Conservation (phyloP, 2,888 invertebrate genomes). For the Melieria picta region DNA sequence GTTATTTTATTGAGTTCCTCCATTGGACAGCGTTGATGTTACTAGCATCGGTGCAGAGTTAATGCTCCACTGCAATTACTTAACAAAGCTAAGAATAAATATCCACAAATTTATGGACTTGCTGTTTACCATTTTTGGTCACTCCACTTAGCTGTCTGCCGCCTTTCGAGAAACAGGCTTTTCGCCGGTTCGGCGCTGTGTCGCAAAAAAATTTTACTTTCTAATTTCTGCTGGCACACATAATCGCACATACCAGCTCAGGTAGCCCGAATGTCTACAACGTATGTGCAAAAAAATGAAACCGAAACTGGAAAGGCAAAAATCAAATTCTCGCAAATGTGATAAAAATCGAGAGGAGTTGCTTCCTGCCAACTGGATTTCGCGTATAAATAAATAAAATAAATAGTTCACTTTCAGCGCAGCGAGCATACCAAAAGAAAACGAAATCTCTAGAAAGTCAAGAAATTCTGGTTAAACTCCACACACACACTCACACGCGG, state of each 20-base stretch:
- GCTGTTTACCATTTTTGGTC: conserved; percentile 14
- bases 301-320: conserved; percentile 12
- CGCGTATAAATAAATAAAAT: too few relatives aligned
- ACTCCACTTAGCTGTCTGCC: conserved; percentile 3
- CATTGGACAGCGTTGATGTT: too few relatives aligned
- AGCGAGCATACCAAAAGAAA: conserved; percentile 24
- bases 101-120: background rate
- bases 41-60: background rate
- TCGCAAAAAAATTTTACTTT: conserved; percentile 47
- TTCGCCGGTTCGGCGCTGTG: conserved; percentile 16
- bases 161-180: conserved; percentile 14
- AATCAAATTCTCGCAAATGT: conserved; percentile 25
- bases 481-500: conserved; percentile 19
- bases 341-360: conserved; percentile 21
- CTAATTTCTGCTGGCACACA: conserved; percentile 44
- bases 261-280: too few relatives aligned
- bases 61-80: background rate
- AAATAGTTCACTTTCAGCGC: too few relatives aligned
- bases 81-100: background rate
- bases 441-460: conserved; percentile 40
- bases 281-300: conserved; percentile 5
- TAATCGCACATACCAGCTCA: background rate
- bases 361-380: too few relatives aligned
- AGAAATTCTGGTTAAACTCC: conserved; percentile 56
- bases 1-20: conserved; percentile 51